These are phyloP conservation scores for Phalacrocorax pelagicus DNA, from an alignment of 2,113 vertebrate species.

Conservation along the genomic window DNA sequence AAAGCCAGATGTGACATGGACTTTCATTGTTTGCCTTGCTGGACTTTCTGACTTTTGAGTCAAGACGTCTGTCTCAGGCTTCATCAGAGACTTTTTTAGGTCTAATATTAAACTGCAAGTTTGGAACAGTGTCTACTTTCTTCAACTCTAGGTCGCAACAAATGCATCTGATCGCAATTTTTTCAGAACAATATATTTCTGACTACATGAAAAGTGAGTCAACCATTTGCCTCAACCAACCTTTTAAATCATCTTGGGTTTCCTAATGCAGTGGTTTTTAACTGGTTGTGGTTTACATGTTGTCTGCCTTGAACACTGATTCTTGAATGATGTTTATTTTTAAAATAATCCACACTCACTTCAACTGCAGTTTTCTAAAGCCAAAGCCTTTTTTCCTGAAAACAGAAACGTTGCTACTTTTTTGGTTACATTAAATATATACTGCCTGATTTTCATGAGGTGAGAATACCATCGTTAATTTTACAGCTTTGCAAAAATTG, in stretches of 20 bases:
- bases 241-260: not conserved
- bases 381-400: not conserved
- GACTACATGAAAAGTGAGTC: not conserved
- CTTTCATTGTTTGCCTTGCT: not conserved
- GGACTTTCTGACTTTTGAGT: not conserved
- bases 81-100: not conserved
- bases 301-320: not conserved
- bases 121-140: not conserved
- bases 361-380: not conserved
- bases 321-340: not conserved
- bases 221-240: not conserved
- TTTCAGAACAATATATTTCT: slow-evolving; percentile 32
- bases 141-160: not conserved
- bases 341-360: not conserved
- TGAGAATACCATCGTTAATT: not conserved
- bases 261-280: not conserved
- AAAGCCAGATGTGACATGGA: not conserved
- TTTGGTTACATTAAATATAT: not conserved
- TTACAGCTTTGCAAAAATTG: not conserved
- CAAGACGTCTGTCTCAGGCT: not conserved
- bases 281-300: not conserved
- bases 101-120: not conserved
- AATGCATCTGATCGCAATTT: not conserved
- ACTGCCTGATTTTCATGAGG: not conserved
- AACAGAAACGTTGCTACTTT: not conserved